Conservation (phyloP, 2,113 vertebrate species). For the Prionailurus viverrinus region DNA sequence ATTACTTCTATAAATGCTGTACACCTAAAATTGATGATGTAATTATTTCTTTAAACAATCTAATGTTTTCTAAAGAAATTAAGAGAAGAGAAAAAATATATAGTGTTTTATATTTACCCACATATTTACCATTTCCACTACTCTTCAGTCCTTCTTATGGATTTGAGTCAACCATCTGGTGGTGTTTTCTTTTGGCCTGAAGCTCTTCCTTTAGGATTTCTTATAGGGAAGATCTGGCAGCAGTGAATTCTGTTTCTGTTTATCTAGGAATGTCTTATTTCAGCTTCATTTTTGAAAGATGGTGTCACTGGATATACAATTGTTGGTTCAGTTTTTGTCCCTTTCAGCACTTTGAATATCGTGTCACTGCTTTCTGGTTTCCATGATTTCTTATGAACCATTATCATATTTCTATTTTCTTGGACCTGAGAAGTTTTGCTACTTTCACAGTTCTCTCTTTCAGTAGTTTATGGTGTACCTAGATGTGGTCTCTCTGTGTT, state of each 20-base stretch:
- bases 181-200: neutral
- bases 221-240: neutral
- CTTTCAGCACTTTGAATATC: neutral
- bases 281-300: neutral
- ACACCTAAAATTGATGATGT: neutral
- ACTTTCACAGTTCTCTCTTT: neutral
- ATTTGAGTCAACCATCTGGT: neutral
- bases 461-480: neutral
- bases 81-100: neutral
- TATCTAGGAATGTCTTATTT: slow-evolving; percentile 17
- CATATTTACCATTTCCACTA: slow-evolving; percentile 46
- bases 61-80: neutral
- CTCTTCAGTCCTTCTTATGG: neutral
- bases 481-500: neutral
- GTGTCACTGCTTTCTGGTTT: neutral
- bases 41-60: neutral
- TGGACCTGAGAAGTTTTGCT: neutral
- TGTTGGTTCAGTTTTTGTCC: neutral
- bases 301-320: neutral
- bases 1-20: neutral
- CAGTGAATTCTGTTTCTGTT: neutral
- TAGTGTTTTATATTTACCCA: neutral
- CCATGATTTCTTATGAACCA: neutral
- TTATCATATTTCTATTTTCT: neutral
- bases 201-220: neutral